These are phyloP conservation scores for Malachius bipustulatus DNA, from an alignment of 2,888 invertebrate species.

Conservation along the genomic window DNA sequence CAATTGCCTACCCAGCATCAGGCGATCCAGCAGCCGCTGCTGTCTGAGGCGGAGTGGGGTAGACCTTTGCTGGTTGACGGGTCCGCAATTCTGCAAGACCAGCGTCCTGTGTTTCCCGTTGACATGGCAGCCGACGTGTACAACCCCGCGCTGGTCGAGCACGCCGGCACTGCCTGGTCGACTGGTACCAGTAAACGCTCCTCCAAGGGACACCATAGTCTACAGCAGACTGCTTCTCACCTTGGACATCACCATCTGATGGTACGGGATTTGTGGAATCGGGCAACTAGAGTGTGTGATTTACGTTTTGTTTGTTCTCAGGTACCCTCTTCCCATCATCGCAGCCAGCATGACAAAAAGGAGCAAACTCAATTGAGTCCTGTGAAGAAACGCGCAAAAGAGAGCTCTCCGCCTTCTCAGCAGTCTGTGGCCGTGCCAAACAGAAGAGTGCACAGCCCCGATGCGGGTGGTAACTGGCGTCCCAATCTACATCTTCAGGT, in stretches of 20 bases:
- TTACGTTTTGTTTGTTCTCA: slow-evolving; percentile 9
- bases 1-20: slow-evolving; percentile 57
- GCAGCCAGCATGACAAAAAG: slow-evolving; percentile 57
- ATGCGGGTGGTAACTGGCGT: slow-evolving; percentile 36
- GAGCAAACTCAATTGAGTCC: slow-evolving; percentile 86
- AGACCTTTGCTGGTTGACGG: slow-evolving; percentile 68
- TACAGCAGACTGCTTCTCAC: slow-evolving; percentile 44
- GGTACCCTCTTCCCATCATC: slow-evolving; percentile 34
- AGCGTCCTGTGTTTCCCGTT: slow-evolving; percentile 50
- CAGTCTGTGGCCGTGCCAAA: slow-evolving; percentile 23
- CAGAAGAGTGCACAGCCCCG: slow-evolving; percentile 32
- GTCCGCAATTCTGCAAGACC: slow-evolving; percentile 57
- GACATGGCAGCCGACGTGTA: slow-evolving; percentile 45
- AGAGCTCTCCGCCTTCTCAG: slow-evolving; percentile 76
- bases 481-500: slow-evolving; percentile 31
- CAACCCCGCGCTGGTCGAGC: slow-evolving; percentile 44
- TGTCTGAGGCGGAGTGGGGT: slow-evolving; percentile 57
- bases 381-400: slow-evolving; percentile 93
- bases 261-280: too few species aligned
- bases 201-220: slow-evolving; percentile 49
- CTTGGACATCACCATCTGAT: slow-evolving; percentile 32
- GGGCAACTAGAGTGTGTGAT: slow-evolving; percentile 7
- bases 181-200: slow-evolving; percentile 36
- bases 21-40: slow-evolving; percentile 46
- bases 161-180: slow-evolving; percentile 36